Base-by-base conservation (phyloP, 1,140 invertebrate genomes). In the Pemphigus obesinymphae region DNA sequence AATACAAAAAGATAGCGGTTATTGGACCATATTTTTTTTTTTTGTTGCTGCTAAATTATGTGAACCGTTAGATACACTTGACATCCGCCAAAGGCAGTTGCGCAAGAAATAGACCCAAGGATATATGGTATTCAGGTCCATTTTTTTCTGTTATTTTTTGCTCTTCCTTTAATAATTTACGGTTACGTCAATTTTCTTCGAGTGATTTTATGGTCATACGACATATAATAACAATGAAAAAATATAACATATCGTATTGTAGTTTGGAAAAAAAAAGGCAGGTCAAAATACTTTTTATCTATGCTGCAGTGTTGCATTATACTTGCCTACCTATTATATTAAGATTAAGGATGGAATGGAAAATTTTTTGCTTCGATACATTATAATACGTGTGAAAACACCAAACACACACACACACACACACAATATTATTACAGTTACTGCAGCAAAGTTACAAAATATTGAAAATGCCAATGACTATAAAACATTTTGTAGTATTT, bases 1-100 rank as follows among this genome's bases (percentile, higher is more conserved):
- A 45, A 58, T 23, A 58, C 48, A 80, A 80, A 78, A 80, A 80
- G 75, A 80, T 80, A 80, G 37, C 55, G 76, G 76, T 80, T 61
- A 37, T 80, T 63, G 37, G 4, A 43, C 2, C 55, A 61, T 63
- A 63, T 20, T 31, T 53, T 61, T 55, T 37, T 43, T 26, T 61
- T 80, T 80, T 63, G 43, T 63, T 63, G 53, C 76, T 61, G 23
- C 76, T 29, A n/a, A n/a, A n/a, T n/a, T 63, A 34, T 43, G 37
- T 45, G 37, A 58, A 80, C 76, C 76, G 76, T 80, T 80, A 80
- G 34, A 61, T 63, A 29, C 55, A 63, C 37, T 80, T 26, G 53
- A 80, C 76, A 63, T 26, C 76, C 76, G 76, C 76, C 76, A 80
- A 80, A 80, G 76, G 55, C 55, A n/a, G 58, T 80, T 80, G 55